Percentiles rank a stretch among this genome's conserved stretches.
Evolutionary conservation across 2,797 vertebrate species (phyloP).

Genomic region (Eulemur albifrons): DNA sequence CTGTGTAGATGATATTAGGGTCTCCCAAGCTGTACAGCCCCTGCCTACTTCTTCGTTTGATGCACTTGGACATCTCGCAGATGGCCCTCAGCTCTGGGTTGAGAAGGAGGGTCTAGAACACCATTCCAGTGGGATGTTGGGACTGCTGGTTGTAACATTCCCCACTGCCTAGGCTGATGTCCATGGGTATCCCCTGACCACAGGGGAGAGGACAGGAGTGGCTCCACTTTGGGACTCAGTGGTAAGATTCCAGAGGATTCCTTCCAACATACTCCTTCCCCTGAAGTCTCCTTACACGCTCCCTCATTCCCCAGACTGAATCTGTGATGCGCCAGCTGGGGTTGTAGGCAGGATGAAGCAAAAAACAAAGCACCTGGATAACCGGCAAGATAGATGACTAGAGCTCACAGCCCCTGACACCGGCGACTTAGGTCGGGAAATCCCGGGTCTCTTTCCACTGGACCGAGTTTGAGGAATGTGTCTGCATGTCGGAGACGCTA

Average conservation of each 20-base stretch:
- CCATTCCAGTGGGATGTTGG: background rate
- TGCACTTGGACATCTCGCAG: background rate
- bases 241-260: background rate
- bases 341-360: background rate
- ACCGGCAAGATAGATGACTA: background rate
- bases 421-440: background rate
- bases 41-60: background rate
- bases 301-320: background rate
- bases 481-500: background rate
- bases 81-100: background rate
- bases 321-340: background rate
- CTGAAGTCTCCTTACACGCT: background rate
- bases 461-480: slow-evolving; percentile 6
- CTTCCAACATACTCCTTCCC: background rate
- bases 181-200: background rate
- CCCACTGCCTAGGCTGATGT: background rate
- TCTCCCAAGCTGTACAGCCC: background rate
- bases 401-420: slow-evolving; percentile 4
- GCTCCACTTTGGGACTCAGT: background rate
- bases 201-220: background rate
- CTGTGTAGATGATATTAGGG: background rate
- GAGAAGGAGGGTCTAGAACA: background rate
- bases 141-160: background rate
- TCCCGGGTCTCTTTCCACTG: background rate
- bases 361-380: background rate